Evolutionary conservation across 2,797 vertebrate genomes (phyloP), one percentile per base, ranked within the genome.

Genomic region (Clamator glandarius): DNA sequence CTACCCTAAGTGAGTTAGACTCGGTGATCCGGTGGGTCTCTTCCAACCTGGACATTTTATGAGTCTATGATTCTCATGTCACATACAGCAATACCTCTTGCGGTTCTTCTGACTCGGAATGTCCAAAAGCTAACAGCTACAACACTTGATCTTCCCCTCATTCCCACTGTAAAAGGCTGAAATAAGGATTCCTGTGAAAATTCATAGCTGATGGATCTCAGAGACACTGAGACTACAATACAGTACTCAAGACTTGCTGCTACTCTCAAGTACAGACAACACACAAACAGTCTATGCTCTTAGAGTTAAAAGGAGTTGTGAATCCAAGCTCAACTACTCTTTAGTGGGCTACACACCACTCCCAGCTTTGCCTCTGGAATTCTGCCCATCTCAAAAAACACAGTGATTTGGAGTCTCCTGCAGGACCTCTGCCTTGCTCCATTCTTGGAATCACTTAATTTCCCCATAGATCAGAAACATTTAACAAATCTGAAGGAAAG

Each of bases 21-120:
- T n/a, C n/a, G n/a, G n/a, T n/a, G n/a, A n/a, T n/a, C n/a, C n/a
- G n/a, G n/a, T n/a, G n/a, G n/a, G n/a, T n/a, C n/a, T n/a, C n/a
- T n/a, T n/a, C n/a, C n/a, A n/a, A n/a, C n/a, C n/a, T n/a, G n/a
- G n/a, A n/a, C n/a, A n/a, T n/a, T n/a, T n/a, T n/a, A n/a, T n/a
- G n/a, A n/a, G n/a, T n/a, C n/a, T n/a, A n/a, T n/a, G n/a, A n/a
- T 64, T 46, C 39, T 35, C 50, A 3, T 7, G 6, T 35, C 58
- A 54, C 2, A 1, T 54, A 42, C 39, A 26, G 28, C 12, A 50
- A 72, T 0, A 1, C 54, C 14, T 63, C 46, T 50, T 23, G 12
- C 25, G 9, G 35, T 28, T 54, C 61, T 87, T 39, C 31, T 35
- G 31, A 33, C 55, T 58, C 6, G 2, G 13, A 67, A 51, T 28